Conservation (phyloP, 2,113 vertebrate species). For the Setophaga coronata region DNA sequence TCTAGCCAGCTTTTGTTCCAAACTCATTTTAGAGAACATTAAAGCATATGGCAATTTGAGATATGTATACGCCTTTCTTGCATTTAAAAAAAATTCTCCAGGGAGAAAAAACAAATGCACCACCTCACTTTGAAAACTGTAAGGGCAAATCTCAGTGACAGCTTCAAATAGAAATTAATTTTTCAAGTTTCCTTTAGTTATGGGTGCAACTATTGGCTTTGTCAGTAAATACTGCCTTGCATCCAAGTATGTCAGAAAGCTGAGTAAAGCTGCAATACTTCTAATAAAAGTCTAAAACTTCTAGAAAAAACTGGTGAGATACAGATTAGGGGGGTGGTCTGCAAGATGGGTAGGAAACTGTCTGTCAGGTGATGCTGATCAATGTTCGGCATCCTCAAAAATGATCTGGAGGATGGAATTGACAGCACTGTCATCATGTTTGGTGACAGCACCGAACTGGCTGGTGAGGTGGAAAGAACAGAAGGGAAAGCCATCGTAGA, state of each 20-base stretch:
- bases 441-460: fast-evolving
- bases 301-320: neutral
- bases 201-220: neutral
- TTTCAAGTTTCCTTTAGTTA: neutral
- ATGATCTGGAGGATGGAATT: neutral
- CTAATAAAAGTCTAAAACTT: neutral
- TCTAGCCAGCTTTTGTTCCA: neutral
- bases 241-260: neutral
- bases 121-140: neutral
- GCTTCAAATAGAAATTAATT: neutral
- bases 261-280: neutral
- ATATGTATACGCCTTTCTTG: neutral
- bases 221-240: neutral
- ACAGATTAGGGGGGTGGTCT: neutral
- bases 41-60: slow-evolving; percentile 25
- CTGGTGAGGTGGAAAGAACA: neutral
- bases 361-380: neutral
- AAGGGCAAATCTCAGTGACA: neutral
- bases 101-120: neutral
- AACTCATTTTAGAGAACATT: neutral
- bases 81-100: neutral
- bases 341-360: neutral
- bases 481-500: neutral
- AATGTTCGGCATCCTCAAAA: neutral
- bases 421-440: neutral